Conservation (phyloP, 2,888 invertebrate genomes). For the Perizoma affinitatum region DNA sequence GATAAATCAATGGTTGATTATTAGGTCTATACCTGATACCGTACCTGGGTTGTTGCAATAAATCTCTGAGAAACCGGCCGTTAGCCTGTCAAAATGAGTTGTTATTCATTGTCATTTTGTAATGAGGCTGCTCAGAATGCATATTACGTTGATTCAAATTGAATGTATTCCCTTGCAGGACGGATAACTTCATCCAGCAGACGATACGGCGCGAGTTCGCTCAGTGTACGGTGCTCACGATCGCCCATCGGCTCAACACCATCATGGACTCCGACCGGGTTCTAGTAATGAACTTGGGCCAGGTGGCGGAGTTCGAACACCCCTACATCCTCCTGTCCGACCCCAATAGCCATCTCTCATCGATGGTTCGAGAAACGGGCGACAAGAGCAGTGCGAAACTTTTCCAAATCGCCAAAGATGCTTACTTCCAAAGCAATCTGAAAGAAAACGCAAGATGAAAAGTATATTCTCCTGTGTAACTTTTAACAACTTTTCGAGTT, state of each 20-base stretch:
- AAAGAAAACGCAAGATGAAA: slow-evolving; percentile 60
- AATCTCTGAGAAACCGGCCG: no score
- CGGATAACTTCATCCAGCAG: slow-evolving; percentile 92
- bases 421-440: slow-evolving; percentile 65
- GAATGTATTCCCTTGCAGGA: slow-evolving; percentile 65
- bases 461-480: neutral
- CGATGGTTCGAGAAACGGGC: slow-evolving; percentile 85
- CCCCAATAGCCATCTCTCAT: slow-evolving; percentile 79
- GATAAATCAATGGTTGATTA: no score
- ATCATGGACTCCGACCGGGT: slow-evolving; percentile 95
- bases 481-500: neutral
- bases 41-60: no score
- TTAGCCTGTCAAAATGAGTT: no score
- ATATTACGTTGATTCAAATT: neutral
- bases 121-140: no score
- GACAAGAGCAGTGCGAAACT: slow-evolving; percentile 79
- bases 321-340: slow-evolving; percentile 84
- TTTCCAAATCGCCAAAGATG: slow-evolving; percentile 74
- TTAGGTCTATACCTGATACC: no score
- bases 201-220: slow-evolving; percentile 91
- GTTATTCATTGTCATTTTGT: no score
- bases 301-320: slow-evolving; percentile 86
- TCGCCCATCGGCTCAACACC: slow-evolving; percentile 96
- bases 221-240: slow-evolving; percentile 93
- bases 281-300: slow-evolving; percentile 85